These are phyloP conservation scores for Leucoptera coffeella DNA, from an alignment of 2,888 invertebrate genomes.

Conservation along the genomic window DNA sequence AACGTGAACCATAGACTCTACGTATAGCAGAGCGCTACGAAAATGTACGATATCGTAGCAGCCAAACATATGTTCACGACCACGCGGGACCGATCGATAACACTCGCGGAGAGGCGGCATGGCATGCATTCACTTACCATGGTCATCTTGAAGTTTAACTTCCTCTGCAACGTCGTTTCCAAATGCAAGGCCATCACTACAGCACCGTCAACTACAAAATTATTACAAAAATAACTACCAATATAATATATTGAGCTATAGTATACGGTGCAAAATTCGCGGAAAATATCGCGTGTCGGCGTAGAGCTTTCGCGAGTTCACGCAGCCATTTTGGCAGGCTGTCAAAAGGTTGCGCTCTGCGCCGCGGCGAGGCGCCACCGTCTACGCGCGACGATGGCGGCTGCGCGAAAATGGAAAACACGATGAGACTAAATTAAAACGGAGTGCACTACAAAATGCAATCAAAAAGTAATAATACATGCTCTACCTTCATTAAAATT, in stretches of 20 bases:
- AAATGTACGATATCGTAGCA: too few relatives aligned
- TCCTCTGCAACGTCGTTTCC: constrained; percentile 47
- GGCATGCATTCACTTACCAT: constrained; percentile 50
- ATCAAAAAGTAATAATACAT: too few relatives aligned
- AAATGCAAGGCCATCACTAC: constrained; percentile 38
- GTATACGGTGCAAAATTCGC: constrained; percentile 31
- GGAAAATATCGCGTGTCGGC: constrained; percentile 27
- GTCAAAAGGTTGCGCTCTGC: constrained; percentile 21
- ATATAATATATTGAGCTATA: constrained; percentile 27
- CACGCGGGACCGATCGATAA: constrained; percentile 43
- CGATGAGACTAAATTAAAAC: too few relatives aligned
- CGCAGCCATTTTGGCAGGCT: constrained; percentile 46
- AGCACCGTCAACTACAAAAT: constrained; percentile 12
- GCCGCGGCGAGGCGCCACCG: constrained; percentile 25
- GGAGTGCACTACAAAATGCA: too few relatives aligned
- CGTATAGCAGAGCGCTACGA: constrained; percentile 15
- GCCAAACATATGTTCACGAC: constrained; percentile 38
- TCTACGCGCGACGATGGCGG: constrained; percentile 26
- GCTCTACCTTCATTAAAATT: too few relatives aligned
- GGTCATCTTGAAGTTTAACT: constrained; percentile 49
- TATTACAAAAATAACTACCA: constrained; percentile 26
- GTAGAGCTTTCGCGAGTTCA: constrained; percentile 44
- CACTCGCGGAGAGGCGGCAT: constrained; percentile 20
- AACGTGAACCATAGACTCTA: neutral
- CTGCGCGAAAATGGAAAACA: constrained; percentile 29